Evolutionary conservation across 64 coral and sea anemone genomes (phyloP).

Genomic region (Stichodactyla helianthus): DNA sequence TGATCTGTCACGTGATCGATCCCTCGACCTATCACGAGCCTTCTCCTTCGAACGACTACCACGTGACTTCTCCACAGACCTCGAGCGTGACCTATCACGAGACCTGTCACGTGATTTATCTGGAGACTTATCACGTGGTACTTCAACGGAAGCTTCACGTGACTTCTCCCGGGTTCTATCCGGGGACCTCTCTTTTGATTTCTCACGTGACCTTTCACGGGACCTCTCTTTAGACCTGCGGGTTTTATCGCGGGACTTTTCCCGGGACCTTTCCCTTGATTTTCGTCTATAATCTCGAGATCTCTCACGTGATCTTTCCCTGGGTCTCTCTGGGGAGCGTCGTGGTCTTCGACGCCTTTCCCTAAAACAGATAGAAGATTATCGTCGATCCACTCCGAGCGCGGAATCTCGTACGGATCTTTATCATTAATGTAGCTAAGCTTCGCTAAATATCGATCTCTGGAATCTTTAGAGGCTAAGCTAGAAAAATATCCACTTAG

Average conservation of each 20-base stretch:
- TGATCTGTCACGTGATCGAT: constrained; percentile 43
- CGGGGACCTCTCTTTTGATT: constrained; percentile 54
- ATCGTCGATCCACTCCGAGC: no score
- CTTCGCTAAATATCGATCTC: no score
- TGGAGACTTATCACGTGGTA: constrained; percentile 6
- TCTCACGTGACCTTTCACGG: constrained; percentile 49
- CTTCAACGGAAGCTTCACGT: neutral
- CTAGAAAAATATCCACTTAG: no score
- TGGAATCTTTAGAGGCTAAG: no score
- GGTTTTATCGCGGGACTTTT: constrained; percentile 38
- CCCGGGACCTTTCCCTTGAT: neutral
- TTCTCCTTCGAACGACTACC: constrained; percentile 29
- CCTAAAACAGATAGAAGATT: neutral
- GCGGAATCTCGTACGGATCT: no score
- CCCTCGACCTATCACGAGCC: constrained; percentile 42
- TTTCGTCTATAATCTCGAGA: constrained; percentile 21
- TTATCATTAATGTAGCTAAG: no score
- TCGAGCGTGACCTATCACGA: constrained; percentile 23
- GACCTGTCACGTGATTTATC: constrained; percentile 72
- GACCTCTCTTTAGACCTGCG: constrained; percentile 40
- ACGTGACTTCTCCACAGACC: constrained; percentile 31
- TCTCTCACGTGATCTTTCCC: constrained; percentile 71
- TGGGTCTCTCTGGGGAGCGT: constrained; percentile 47
- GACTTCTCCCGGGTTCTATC: constrained; percentile 24
- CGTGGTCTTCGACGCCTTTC: constrained; percentile 28